Evolutionary conservation across 1,140 invertebrate genomes (phyloP).

Genomic region (Lamellibrachia luymesi): DNA sequence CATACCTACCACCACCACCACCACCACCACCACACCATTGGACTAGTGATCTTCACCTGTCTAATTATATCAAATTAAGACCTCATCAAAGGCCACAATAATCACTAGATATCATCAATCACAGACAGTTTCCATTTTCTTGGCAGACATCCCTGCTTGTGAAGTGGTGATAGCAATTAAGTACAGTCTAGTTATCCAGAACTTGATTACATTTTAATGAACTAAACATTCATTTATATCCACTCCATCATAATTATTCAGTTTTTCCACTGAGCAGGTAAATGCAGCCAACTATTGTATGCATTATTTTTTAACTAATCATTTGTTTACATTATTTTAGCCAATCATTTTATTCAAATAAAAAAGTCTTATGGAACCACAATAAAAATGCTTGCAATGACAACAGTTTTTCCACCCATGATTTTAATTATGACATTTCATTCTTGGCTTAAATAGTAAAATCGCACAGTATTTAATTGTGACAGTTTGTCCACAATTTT

Average conservation of each 20-base stretch:
- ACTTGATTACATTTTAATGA: background rate
- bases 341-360: no score
- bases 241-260: background rate
- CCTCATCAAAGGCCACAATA: background rate
- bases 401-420: no score
- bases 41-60: background rate
- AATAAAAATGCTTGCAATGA: no score
- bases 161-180: no score
- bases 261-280: no score
- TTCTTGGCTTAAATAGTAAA: no score
- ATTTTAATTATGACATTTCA: no score
- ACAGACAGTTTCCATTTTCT: background rate
- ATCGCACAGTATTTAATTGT: no score
- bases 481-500: background rate
- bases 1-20: background rate
- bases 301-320: no score
- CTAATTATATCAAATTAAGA: background rate
- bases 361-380: no score
- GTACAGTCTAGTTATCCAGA: background rate
- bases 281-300: no score
- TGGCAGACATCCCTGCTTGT: background rate
- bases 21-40: background rate
- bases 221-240: background rate
- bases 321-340: no score
- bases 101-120: constrained; percentile 1